Percentiles rank a stretch among this genome's conserved stretches.
Conservation (phyloP, 2,888 invertebrate genomes). For the Drosophila diplacantha region DNA sequence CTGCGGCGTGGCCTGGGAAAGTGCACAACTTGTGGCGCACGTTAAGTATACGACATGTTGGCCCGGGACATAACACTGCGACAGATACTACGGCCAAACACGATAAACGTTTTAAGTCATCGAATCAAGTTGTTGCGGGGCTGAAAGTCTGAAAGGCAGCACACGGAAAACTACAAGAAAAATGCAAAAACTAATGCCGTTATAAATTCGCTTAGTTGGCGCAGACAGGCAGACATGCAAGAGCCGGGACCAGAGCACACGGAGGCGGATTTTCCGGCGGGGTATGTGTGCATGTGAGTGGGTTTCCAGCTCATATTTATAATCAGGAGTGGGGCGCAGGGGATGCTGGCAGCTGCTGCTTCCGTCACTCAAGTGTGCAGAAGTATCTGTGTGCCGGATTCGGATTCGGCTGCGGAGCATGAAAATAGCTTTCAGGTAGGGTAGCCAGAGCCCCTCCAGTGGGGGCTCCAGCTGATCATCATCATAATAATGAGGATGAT, state of each 20-base stretch:
- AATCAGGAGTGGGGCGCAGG: conserved; percentile 10
- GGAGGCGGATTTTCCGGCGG: background rate
- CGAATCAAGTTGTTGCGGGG: conserved; percentile 26
- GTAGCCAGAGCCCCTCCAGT: background rate
- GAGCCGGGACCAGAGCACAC: conserved; percentile 3
- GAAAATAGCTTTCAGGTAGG: conserved; percentile 33
- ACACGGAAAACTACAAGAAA: background rate
- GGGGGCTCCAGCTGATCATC: conserved; percentile 21
- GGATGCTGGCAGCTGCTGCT: conserved; percentile 33
- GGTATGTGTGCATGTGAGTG: background rate
- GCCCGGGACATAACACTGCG: conserved; percentile 14
- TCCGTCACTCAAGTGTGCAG: conserved; percentile 39
- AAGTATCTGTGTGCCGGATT: conserved; percentile 25
- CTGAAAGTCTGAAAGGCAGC: conserved; percentile 2
- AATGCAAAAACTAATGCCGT: conserved; percentile 27
- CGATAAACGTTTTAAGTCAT: conserved; percentile 50
- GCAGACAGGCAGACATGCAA: conserved; percentile 33
- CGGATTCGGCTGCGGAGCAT: conserved; percentile 22
- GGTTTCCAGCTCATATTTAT: conserved; percentile 18
- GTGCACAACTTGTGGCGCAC: conserved; percentile 26
- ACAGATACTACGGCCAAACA: conserved; percentile 34
- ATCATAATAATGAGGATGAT: conserved; percentile 13
- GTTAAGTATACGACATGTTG: conserved; percentile 26
- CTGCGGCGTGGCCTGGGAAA: conserved; percentile 23
- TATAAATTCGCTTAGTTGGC: conserved; percentile 34